Conservation (phyloP, 2,797 vertebrate species). For the Sebastiscus tertius region DNA sequence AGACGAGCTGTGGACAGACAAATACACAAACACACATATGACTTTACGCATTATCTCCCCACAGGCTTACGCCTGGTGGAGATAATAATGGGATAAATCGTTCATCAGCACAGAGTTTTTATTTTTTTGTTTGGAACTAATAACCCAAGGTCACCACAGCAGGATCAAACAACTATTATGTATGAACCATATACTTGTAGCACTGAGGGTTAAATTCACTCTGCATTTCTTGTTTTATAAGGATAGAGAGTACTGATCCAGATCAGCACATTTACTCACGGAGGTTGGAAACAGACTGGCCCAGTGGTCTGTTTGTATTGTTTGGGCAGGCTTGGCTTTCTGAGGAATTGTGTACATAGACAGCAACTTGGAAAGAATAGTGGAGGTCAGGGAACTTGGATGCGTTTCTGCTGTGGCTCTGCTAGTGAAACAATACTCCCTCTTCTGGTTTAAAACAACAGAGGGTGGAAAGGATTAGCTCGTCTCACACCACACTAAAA, state of each 20-base stretch:
- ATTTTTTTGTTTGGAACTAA: neutral
- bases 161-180: neutral
- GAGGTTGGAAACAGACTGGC: neutral
- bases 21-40: no score
- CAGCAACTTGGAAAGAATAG: neutral
- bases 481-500: neutral
- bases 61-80: no score
- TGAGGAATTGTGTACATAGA: slow-evolving; percentile 11
- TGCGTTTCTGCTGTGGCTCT: slow-evolving; percentile 14
- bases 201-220: neutral
- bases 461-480: slow-evolving; percentile 2
- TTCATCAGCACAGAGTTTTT: no score
- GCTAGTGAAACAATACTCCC: slow-evolving; percentile 41
- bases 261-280: slow-evolving; percentile 14
- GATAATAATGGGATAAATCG: no score
- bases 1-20: no score
- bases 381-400: slow-evolving; percentile 11
- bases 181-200: neutral
- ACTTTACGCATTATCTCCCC: no score
- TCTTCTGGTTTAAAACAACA: slow-evolving; percentile 36
- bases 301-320: neutral
- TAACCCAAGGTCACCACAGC: neutral
- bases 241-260: slow-evolving; percentile 18
- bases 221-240: slow-evolving; percentile 2
- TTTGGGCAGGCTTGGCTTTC: slow-evolving; percentile 12